These are phyloP conservation scores for Thysanoteuthis rhombus DNA, from an alignment of 2,888 invertebrate genomes.

Conservation along the genomic window DNA sequence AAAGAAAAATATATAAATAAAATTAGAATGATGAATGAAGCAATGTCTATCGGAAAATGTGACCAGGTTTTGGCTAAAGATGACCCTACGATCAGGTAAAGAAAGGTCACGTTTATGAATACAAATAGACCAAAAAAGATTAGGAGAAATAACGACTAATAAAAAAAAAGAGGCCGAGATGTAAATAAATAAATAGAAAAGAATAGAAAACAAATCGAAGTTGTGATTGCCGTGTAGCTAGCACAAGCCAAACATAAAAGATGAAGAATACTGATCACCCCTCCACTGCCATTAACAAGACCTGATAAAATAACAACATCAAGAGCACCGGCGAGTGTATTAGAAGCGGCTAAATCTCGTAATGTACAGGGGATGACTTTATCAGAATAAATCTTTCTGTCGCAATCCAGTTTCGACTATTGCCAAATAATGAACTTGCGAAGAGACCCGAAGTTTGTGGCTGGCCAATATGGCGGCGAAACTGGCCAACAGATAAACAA, in stretches of 20 bases:
- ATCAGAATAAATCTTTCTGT: background rate
- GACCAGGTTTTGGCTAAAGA: background rate
- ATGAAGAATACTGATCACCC: background rate
- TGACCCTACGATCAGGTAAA: constrained; percentile 12
- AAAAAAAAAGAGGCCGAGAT: background rate
- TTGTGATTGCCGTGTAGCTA: background rate
- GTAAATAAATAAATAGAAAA: background rate
- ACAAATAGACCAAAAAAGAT: background rate
- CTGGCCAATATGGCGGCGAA: background rate
- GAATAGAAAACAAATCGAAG: background rate
- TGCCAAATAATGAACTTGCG: background rate
- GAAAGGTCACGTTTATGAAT: background rate
- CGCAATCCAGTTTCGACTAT: background rate
- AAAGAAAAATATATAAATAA: background rate
- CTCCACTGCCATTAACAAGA: background rate
- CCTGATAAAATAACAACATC: background rate
- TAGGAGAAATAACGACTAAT: background rate
- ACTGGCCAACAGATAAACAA: background rate
- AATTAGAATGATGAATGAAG: background rate
- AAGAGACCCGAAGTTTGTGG: background rate
- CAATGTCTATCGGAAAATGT: background rate
- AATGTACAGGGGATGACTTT: background rate
- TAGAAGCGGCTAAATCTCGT: background rate
- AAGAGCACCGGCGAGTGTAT: background rate
- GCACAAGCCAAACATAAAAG: background rate